phyloP scores from a whole-genome alignment of 2,797 vertebrate genomes.

The Enoplosus armatus region DNA sequence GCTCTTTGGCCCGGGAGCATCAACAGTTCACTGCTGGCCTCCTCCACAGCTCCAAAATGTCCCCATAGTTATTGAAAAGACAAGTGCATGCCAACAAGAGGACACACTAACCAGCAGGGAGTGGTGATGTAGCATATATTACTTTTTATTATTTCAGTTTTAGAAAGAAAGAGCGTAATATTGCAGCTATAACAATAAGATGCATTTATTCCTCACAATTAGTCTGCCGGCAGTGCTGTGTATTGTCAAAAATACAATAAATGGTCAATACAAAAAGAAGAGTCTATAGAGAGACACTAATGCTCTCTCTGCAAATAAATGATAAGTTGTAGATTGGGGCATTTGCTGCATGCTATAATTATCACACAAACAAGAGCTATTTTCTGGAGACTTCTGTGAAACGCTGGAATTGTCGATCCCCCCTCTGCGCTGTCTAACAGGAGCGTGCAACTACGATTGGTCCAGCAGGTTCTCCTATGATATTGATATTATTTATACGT shows the following conservation, averaged over 20 bases:
- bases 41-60: neutral
- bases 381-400: neutral
- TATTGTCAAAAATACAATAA: constrained; percentile 10
- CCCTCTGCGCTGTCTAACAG: neutral
- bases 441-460: neutral
- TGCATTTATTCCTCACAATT: constrained; percentile 12
- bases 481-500: neutral
- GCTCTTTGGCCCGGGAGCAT: constrained; percentile 3
- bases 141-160: neutral
- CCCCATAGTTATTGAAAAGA: neutral
- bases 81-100: neutral
- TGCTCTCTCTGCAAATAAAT: constrained; percentile 2
- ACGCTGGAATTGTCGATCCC: neutral
- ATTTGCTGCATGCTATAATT: constrained; percentile 4
- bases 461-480: neutral
- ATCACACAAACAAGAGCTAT: neutral
- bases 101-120: neutral
- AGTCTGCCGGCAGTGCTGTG: neutral
- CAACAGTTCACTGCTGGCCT: neutral
- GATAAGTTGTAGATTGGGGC: neutral
- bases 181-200: neutral
- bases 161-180: neutral
- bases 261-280: neutral
- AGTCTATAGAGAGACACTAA: neutral
- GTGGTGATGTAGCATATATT: no score